phyloP scores from a whole-genome alignment of 2,888 invertebrate species.

The Sacculina carcini region DNA sequence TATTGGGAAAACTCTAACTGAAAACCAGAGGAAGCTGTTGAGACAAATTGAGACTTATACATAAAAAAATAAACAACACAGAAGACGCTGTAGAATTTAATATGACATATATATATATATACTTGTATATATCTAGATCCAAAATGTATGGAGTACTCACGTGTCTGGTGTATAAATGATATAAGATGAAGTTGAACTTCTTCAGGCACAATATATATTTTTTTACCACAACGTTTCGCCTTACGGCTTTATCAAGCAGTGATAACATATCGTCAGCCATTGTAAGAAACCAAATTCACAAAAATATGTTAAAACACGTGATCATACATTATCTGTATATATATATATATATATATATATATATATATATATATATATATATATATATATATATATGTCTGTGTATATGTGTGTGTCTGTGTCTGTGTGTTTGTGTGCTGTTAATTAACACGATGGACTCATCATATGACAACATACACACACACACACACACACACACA shows the following conservation, averaged over 20 bases:
- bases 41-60: too few relatives aligned
- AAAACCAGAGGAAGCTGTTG: too few relatives aligned
- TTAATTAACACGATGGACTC: too few relatives aligned
- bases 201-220: background rate
- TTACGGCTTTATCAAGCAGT: too few relatives aligned
- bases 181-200: too few relatives aligned
- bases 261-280: too few relatives aligned
- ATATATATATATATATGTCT: background rate
- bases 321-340: background rate
- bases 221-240: too few relatives aligned
- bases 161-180: too few relatives aligned
- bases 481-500: background rate
- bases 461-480: background rate
- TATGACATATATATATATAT: background rate
- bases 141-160: too few relatives aligned
- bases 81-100: too few relatives aligned
- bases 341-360: constrained; percentile 3
- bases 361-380: constrained; percentile 3
- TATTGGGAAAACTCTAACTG: too few relatives aligned
- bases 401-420: background rate
- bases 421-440: background rate
- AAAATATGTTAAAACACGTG: background rate
- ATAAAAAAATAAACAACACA: background rate
- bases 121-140: background rate
- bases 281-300: too few relatives aligned